A percentile compares a stretch with the other conserved stretches of the same genome.
These are phyloP conservation scores for Aquatica leii DNA, from an alignment of 2,888 invertebrate genomes.

Conservation along the genomic window DNA sequence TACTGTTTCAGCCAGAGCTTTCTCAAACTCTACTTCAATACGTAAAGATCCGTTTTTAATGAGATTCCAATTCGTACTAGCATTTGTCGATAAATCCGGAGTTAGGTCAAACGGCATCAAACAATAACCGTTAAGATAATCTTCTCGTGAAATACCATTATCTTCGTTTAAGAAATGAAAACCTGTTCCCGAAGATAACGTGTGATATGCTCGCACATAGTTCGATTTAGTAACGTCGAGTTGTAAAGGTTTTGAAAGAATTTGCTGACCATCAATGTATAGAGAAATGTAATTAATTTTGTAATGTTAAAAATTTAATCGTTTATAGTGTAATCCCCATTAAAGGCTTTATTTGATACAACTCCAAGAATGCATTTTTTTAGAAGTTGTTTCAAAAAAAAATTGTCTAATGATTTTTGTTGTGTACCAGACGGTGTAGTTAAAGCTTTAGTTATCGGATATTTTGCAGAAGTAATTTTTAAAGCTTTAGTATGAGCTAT, in stretches of 20 bases:
- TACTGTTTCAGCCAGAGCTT: conserved; percentile 13
- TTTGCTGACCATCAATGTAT: no score
- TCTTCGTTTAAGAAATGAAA: conserved; percentile 21
- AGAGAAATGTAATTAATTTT: conserved; percentile 7
- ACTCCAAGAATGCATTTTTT: conserved; percentile 10
- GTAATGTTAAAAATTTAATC: background rate
- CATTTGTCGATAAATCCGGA: conserved; percentile 14
- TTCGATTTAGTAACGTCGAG: conserved; percentile 3
- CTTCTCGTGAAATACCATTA: no score
- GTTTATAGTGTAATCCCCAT: conserved; percentile 3
- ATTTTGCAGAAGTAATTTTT: background rate
- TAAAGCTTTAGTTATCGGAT: conserved; percentile 12
- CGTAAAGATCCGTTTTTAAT: conserved; percentile 13
- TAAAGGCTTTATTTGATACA: conserved; percentile 17
- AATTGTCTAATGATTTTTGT: conserved; percentile 17
- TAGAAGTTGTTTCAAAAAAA: background rate
- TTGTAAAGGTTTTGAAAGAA: conserved; percentile 14
- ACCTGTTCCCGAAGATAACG: conserved; percentile 13
- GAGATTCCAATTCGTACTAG: conserved; percentile 13
- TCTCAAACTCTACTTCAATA: conserved; percentile 10
- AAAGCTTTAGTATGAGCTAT: conserved; percentile 11
- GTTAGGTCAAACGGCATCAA: conserved; percentile 17
- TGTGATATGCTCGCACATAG: conserved; percentile 11
- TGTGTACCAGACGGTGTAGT: conserved; percentile 15
- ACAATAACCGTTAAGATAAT: conserved; percentile 16